Evolutionary conservation across 2,113 vertebrate species (phyloP), one percentile per base, ranked within the genome.

Genomic region (Phycodurus eques): DNA sequence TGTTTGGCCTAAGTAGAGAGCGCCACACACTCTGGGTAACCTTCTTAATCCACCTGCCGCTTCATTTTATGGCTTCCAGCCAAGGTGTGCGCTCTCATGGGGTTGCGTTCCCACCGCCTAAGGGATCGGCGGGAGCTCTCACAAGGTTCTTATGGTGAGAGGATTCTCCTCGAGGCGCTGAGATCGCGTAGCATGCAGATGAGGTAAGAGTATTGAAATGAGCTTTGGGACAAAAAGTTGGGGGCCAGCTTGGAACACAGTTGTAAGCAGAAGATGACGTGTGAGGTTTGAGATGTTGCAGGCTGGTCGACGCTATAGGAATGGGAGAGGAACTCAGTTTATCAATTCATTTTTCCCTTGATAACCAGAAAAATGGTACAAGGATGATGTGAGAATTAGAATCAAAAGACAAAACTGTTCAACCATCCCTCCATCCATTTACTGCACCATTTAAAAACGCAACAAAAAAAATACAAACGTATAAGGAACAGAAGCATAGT

Each of bases 21-120:
- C 76, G 46, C 68, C 57, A 60, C 73, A 76, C 71, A 81, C 39
- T 60, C 62, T 5, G 31, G 81, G 35, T 84, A 86, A 84, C 72
- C 5, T 83, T 69, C 57, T 63, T 84, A 83, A 90, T 88, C 88
- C 82, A 74, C 76, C 70, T 77, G 80, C 78, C 88, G 83, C 87
- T 83, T 73, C 74, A 9, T 20, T 64, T 64, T 31, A 71, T 68
- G 83, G 86, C 88, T 82, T 74, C 0, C 35, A 51, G 68, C 2
- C 0, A 71, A 75, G 77, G 77, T 74, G 71, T 65, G 69, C 42
- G 74, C 80, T 80, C 74, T 69, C 73, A 74, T 82, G 75, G 46
- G 63, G 60, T 33, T 43, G 46, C 22, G 11, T 71, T 73, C 68
- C 57, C 19, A 4, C 68, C 35, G 54, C 68, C 51, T 15, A 22